Evolutionary conservation across 2,113 vertebrate genomes (phyloP).

Genomic region (Amphilophus citrinellus): DNA sequence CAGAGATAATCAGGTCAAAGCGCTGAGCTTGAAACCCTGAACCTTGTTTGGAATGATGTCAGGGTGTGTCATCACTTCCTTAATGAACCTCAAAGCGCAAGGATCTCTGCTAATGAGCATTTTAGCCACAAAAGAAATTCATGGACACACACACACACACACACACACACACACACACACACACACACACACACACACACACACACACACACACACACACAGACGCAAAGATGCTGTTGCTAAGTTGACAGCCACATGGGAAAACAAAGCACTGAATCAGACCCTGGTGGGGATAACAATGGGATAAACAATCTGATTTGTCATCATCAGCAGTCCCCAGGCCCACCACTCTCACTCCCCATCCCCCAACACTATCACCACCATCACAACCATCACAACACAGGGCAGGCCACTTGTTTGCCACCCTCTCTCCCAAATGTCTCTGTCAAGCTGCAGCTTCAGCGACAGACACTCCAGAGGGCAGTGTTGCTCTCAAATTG

Average conservation of each 20-base stretch:
- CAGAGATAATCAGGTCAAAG: constrained; percentile 1
- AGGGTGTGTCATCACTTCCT: not conserved
- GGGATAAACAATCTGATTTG: not conserved
- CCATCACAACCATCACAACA: not conserved
- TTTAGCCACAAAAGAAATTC: not conserved
- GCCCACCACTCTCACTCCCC: not conserved
- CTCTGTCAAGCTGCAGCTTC: constrained; percentile 29
- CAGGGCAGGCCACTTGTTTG: not conserved
- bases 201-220: no score
- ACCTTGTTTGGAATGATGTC: not conserved
- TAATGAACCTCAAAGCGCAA: not conserved
- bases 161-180: no score
- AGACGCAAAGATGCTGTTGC: not conserved
- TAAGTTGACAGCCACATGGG: not conserved
- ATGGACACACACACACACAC: not conserved
- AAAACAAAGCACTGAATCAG: constrained; percentile 12
- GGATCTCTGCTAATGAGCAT: not conserved
- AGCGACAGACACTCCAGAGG: constrained; percentile 69
- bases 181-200: no score
- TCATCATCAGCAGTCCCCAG: not conserved
- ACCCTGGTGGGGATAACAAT: not conserved
- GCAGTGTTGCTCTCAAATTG: constrained; percentile 61
- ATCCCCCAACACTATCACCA: not conserved
- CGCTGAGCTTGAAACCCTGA: constrained; percentile 1
- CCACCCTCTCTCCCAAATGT: not conserved